Evolutionary conservation across 2,888 invertebrate species (phyloP).

Genomic region (Nezara viridula): DNA sequence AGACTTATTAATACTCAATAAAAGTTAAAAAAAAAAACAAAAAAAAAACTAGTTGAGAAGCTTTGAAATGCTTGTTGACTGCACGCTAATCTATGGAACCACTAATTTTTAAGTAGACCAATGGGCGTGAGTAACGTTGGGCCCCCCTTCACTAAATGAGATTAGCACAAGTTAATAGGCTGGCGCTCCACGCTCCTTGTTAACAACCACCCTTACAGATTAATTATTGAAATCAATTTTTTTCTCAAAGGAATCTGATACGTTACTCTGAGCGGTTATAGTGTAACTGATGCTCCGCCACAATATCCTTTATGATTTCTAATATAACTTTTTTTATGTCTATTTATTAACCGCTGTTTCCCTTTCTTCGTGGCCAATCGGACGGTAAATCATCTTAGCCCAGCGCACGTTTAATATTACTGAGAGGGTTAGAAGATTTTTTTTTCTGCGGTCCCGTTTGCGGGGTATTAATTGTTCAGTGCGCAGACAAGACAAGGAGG

Average conservation of each 20-base stretch:
- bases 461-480: conserved; percentile 35
- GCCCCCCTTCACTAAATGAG: neutral
- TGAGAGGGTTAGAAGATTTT: neutral
- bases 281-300: neutral
- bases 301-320: conserved; percentile 36
- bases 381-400: conserved; percentile 5
- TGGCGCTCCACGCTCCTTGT: neutral
- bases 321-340: conserved; percentile 16
- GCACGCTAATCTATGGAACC: no score
- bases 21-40: no score
- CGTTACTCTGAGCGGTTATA: conserved; percentile 20
- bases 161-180: conserved; percentile 35
- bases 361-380: conserved; percentile 29
- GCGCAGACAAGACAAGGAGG: conserved; percentile 47
- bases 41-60: no score
- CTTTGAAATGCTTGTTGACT: no score
- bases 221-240: conserved; percentile 51
- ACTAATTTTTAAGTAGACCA: neutral
- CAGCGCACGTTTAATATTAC: conserved; percentile 20
- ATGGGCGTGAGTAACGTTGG: conserved; percentile 25
- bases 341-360: conserved; percentile 20
- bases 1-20: no score
- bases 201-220: neutral
- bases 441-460: conserved; percentile 36
- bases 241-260: neutral